Evolutionary conservation across 2,888 invertebrate species (phyloP).

Genomic region (Pseudococcus viburni): DNA sequence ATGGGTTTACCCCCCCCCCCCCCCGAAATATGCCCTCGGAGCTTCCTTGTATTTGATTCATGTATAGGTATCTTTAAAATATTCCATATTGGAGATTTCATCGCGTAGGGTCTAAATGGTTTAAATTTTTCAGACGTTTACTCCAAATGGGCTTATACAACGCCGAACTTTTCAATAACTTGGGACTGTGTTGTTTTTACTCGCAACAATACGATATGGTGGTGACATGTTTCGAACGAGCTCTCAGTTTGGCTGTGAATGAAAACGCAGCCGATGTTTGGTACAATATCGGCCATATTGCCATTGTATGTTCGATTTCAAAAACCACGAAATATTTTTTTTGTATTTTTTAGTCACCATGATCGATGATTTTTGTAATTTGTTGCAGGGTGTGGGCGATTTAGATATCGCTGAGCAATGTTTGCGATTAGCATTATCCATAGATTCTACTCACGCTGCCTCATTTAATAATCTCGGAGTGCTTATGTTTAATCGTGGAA

Average conservation of each 20-base stretch:
- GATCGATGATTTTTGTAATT: too few species aligned
- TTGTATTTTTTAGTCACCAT: too few species aligned
- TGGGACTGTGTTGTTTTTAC: slow-evolving; percentile 95
- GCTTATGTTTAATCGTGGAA: slow-evolving; percentile 79
- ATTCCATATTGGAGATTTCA: too few species aligned
- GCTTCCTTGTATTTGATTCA: too few species aligned
- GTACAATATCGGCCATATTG: slow-evolving; percentile 97
- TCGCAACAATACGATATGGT: slow-evolving; percentile 98
- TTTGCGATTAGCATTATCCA: slow-evolving; percentile 82
- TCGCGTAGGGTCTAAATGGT: neutral
- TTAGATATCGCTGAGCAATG: slow-evolving; percentile 85
- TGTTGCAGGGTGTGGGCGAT: slow-evolving; percentile 84
- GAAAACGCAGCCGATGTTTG: slow-evolving; percentile 90
- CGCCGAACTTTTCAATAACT: slow-evolving; percentile 92
- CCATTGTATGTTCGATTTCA: slow-evolving; percentile 80
- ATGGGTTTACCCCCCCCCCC: too few species aligned
- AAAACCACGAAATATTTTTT: too few species aligned
- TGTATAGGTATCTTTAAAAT: too few species aligned
- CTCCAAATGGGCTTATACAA: slow-evolving; percentile 96
- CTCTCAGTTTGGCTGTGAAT: slow-evolving; percentile 84
- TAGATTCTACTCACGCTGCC: slow-evolving; percentile 85
- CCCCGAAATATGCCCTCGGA: too few species aligned
- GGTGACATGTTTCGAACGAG: slow-evolving; percentile 92
- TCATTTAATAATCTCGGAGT: slow-evolving; percentile 90
- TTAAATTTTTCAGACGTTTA: slow-evolving; percentile 78